Evolutionary conservation across 2,113 vertebrate genomes (phyloP).

Genomic region (Nannobrachium achirus): DNA sequence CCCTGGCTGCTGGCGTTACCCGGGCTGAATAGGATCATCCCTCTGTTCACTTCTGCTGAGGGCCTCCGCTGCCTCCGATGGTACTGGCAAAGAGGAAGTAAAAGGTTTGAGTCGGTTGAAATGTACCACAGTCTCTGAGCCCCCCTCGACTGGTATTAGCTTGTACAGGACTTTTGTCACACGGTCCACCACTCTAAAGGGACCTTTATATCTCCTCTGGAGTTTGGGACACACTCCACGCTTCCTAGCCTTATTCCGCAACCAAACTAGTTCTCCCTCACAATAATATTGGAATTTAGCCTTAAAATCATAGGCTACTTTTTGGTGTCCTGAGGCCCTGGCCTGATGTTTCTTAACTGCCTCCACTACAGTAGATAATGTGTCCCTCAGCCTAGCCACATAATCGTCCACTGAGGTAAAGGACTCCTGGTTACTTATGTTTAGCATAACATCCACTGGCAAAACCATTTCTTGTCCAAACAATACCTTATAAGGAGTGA

Average conservation of each 20-base stretch:
- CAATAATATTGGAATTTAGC: not conserved
- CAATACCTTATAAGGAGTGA: slow-evolving; percentile 3
- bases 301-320: not conserved
- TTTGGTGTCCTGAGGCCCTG: not conserved
- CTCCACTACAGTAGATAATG: slow-evolving; percentile 1
- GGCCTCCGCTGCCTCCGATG: too few species aligned
- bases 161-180: slow-evolving; percentile 12
- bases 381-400: not conserved
- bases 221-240: not conserved
- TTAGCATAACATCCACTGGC: too few species aligned
- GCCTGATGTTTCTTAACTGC: slow-evolving; percentile 9
- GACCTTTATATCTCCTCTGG: slow-evolving; percentile 14
- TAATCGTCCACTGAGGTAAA: not conserved
- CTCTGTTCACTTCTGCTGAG: too few species aligned
- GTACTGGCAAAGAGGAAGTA: not conserved
- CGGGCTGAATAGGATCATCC: too few species aligned
- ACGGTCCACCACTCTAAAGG: too few species aligned
- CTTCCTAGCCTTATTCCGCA: slow-evolving; percentile 11
- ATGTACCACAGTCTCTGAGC: not conserved
- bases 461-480: slow-evolving; percentile 18
- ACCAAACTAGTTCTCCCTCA: slow-evolving; percentile 8
- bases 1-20: too few species aligned
- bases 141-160: not conserved
- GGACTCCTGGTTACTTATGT: not conserved
- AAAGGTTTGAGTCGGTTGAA: slow-evolving; percentile 10